These are phyloP conservation scores for Aythya baeri DNA, from an alignment of 2,113 vertebrate genomes.

Conservation along the genomic window DNA sequence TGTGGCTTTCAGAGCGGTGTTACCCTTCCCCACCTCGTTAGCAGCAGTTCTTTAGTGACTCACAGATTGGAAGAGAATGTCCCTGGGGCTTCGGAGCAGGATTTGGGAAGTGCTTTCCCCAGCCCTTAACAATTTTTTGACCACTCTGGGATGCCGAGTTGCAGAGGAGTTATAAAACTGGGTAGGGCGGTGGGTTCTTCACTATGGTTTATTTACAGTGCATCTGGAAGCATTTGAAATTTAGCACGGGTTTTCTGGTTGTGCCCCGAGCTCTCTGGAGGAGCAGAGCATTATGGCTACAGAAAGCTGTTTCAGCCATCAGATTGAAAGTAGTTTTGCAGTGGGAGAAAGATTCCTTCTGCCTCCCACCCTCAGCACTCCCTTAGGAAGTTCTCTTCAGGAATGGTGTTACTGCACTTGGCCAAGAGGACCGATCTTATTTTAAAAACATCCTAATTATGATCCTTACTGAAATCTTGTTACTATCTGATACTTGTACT, in stretches of 20 bases:
- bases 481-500: neutral
- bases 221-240: slow-evolving; percentile 18
- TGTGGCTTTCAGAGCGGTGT: fast-evolving
- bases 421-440: neutral
- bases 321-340: neutral
- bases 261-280: neutral
- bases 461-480: neutral
- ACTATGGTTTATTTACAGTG: neutral
- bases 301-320: neutral
- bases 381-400: neutral
- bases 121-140: neutral
- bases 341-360: neutral
- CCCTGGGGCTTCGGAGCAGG: neutral
- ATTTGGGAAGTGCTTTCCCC: neutral
- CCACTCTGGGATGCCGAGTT: neutral
- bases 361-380: neutral
- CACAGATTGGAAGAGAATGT: neutral
- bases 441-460: neutral
- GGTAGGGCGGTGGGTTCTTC: neutral
- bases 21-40: neutral
- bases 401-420: neutral
- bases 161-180: neutral
- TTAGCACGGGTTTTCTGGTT: neutral
- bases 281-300: neutral
- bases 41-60: neutral